Base-by-base conservation (phyloP, 37 sponge, comb jelly and placozoan genomes). In the Haliclona indistincta region DNA sequence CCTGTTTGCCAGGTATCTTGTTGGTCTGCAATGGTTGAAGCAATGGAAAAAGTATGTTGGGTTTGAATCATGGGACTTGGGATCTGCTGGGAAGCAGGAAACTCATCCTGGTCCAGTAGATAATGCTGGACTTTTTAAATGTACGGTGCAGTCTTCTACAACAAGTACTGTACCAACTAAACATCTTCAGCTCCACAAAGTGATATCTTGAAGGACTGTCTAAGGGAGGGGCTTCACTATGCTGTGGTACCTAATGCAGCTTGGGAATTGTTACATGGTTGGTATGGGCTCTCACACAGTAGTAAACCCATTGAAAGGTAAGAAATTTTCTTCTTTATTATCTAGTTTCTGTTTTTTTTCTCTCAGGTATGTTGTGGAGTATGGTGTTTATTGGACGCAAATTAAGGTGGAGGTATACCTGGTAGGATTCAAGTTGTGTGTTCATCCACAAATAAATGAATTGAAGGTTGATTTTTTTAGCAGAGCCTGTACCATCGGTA, bases 11-110 rank as follows among this genome's bases (percentile, higher is more conserved):
- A 78, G 89, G 89, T 84, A 84, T 32, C 67, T 94, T 52, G 73
- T 94, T 29, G 88, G 87, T 51, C 72, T 87, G 34, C 64, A 79
- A n/a, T 94, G 95, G 95, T 70, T 94, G 80, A 94, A 90, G 74
- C 84, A 86, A 65, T 94, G 95, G 95, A 94, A 94, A 84, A 84
- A 84, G 68, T 94, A 84, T 41, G 91, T 89, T 69, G 95, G 95
- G 23, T 94, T 73, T 67, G 95, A 94, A 55, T 7, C 51, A 15
- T 87, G 91, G 91, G 84, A 90, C 55, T 74, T 71, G 73, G 42
- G 17, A 33, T 38, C 35, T 35, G 80, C 65, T 43, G 95, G 95
- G 13, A 53, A n/a, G n/a, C n/a, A n/a, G n/a, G n/a, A n/a, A n/a
- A n/a, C n/a, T n/a, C n/a, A n/a, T n/a, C n/a, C n/a, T n/a, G n/a